A percentile compares a stretch with the other conserved stretches of the same genome.
Evolutionary conservation across 2,888 invertebrate genomes (phyloP).

Genomic region (Cryptocephalus primarius): DNA sequence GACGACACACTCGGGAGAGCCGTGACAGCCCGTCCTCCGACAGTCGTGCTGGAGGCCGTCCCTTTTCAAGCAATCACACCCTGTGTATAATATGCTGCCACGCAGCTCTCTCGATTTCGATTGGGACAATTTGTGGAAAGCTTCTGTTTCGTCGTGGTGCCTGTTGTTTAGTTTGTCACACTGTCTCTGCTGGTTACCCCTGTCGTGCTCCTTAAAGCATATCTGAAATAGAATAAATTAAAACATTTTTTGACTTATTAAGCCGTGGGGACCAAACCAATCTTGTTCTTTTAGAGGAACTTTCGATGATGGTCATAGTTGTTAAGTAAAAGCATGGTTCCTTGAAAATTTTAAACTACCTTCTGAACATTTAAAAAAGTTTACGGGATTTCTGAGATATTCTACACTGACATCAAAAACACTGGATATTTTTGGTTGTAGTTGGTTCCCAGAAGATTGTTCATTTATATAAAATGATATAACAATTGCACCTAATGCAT

Average conservation of each 20-base stretch:
- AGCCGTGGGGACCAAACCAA: no score
- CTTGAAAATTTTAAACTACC: no score
- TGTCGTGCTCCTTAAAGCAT: constrained; percentile 18
- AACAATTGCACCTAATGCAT: no score
- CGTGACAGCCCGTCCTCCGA: constrained; percentile 42
- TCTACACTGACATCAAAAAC: no score
- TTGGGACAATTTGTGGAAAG: constrained; percentile 9
- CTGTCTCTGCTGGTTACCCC: background rate
- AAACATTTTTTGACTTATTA: background rate
- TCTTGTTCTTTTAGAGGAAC: no score
- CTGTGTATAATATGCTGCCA: constrained; percentile 41
- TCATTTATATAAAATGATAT: no score
- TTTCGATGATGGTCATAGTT: no score
- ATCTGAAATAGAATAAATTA: constrained; percentile 10
- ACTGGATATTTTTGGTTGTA: no score
- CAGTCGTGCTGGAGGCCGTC: constrained; percentile 52
- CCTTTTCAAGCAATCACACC: constrained; percentile 48
- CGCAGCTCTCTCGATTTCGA: constrained; percentile 46
- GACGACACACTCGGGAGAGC: constrained; percentile 39
- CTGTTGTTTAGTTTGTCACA: constrained; percentile 1
- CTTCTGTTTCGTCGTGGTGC: constrained; percentile 3
- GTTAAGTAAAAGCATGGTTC: no score
- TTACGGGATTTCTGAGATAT: no score
- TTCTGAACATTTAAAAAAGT: no score
- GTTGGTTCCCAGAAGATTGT: no score